phyloP scores from a whole-genome alignment of 2,888 invertebrate genomes.

The Tipula helvola region DNA sequence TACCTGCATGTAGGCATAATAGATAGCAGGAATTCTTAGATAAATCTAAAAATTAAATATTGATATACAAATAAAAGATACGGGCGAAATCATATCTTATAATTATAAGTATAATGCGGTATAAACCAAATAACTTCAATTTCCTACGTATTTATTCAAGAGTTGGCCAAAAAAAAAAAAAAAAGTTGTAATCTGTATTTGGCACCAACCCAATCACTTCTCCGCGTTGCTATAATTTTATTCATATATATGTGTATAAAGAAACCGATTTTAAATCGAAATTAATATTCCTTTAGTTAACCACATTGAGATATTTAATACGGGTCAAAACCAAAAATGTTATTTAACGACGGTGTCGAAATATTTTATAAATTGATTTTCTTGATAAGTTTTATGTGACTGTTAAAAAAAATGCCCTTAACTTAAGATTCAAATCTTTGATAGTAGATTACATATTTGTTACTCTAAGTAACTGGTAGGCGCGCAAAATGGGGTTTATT shows the following conservation, averaged over 20 bases:
- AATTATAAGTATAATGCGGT: not conserved
- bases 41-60: not conserved
- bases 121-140: not conserved
- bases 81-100: not conserved
- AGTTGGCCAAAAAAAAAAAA: not conserved
- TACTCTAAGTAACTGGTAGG: no score
- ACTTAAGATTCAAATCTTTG: no score
- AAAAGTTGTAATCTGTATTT: not conserved
- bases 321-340: no score
- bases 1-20: not conserved
- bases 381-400: no score
- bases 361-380: no score
- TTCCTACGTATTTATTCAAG: not conserved
- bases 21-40: not conserved
- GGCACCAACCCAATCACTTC: not conserved
- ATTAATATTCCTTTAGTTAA: not conserved
- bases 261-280: not conserved
- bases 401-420: no score
- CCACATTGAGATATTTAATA: not conserved
- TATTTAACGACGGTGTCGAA: no score
- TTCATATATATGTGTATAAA: not conserved
- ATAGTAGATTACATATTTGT: no score
- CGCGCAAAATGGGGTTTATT: no score
- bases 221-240: not conserved
- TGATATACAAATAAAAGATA: not conserved